Evolutionary conservation across 1,140 invertebrate species (phyloP).

Genomic region (Rhopalosiphum maidis): DNA sequence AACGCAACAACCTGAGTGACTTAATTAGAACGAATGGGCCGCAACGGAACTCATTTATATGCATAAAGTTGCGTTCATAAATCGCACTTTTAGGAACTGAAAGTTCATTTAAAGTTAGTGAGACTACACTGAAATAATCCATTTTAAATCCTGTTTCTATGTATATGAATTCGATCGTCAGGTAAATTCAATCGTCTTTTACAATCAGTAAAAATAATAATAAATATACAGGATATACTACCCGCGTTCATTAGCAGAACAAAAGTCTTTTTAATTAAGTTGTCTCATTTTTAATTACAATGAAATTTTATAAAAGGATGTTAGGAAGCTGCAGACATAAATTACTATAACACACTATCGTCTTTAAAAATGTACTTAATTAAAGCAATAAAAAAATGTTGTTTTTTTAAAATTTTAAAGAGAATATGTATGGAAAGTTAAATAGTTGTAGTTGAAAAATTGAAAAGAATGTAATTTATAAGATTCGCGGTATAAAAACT

Average conservation of each 20-base stretch:
- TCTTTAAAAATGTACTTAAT: background rate
- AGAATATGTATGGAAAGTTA: background rate
- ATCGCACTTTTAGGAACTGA: background rate
- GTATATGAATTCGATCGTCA: too few species aligned
- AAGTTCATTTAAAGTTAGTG: conserved; percentile 3
- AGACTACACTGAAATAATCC: background rate
- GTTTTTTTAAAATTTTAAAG: background rate
- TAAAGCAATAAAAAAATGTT: background rate
- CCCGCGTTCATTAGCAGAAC: background rate
- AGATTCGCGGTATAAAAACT: background rate
- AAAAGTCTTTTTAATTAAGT: conserved; percentile 43
- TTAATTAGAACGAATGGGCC: conserved; percentile 45
- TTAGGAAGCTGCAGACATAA: background rate
- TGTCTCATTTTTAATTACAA: conserved; percentile 27
- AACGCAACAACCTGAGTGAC: background rate
- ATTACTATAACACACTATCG: background rate
- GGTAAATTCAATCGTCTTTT: background rate
- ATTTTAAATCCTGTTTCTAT: background rate
- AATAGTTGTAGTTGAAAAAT: background rate
- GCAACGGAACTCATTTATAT: conserved; percentile 19
- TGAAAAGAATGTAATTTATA: background rate
- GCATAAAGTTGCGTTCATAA: conserved; percentile 36
- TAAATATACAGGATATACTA: background rate
- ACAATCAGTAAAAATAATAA: background rate
- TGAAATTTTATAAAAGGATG: background rate